Conservation (phyloP, 2,113 vertebrate species). For the Sylvilagus bachmani region DNA sequence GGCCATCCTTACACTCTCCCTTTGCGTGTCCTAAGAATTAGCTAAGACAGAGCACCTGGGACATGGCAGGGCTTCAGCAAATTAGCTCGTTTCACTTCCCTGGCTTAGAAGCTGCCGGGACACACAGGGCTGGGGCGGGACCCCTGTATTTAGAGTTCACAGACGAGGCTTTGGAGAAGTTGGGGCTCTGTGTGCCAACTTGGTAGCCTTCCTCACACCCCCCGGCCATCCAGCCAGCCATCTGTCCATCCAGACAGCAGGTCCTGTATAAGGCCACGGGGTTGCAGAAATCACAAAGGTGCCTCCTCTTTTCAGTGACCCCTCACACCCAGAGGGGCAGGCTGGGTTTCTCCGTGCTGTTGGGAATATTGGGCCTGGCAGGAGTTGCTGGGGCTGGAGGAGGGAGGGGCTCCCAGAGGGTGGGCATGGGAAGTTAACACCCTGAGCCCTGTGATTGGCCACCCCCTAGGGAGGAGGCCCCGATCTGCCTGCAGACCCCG, state of each 20-base stretch:
- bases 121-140: background rate
- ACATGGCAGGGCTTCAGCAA: background rate
- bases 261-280: background rate
- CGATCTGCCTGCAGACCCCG: background rate
- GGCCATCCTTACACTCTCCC: background rate
- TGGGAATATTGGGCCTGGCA: background rate
- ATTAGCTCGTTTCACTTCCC: constrained; percentile 26
- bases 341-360: constrained; percentile 39
- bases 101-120: background rate
- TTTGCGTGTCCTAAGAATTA: constrained; percentile 10
- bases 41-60: constrained; percentile 9
- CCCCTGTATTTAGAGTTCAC: background rate
- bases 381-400: background rate
- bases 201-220: background rate
- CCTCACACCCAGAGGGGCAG: background rate
- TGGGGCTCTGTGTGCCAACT: background rate
- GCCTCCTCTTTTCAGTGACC: background rate
- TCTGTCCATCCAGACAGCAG: background rate
- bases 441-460: background rate
- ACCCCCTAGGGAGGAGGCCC: background rate
- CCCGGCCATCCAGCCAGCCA: background rate
- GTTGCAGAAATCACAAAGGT: background rate
- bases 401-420: background rate
- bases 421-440: background rate
- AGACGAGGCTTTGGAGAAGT: background rate